Percentiles rank a stretch among this genome's conserved stretches.
phyloP scores from a whole-genome alignment of 2,113 vertebrate species.

The Malaclemys terrapin region DNA sequence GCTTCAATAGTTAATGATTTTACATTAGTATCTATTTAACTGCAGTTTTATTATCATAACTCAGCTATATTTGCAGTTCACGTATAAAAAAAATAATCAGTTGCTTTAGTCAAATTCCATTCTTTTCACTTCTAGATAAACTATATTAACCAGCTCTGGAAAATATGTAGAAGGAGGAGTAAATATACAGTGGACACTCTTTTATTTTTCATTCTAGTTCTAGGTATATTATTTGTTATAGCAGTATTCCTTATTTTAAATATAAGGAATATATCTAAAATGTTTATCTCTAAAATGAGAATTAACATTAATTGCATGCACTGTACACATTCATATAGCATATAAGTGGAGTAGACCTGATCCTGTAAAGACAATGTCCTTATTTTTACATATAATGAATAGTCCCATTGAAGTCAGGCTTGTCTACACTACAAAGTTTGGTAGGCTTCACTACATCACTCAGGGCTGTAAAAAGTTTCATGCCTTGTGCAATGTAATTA shows the following conservation, averaged over 20 bases:
- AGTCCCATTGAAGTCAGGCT: not conserved
- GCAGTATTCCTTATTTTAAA: not conserved
- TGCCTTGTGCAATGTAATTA: not conserved
- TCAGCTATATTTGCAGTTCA: not conserved
- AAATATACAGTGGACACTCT: not conserved
- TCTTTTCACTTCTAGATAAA: not conserved
- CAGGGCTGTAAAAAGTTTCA: not conserved
- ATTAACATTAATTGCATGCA: not conserved
- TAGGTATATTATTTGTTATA: fast-evolving
- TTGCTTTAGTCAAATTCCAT: not conserved
- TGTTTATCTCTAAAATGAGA: not conserved
- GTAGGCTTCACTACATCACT: not conserved
- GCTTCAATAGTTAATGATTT: not conserved
- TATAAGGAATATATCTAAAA: not conserved
- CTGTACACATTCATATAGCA: not conserved
- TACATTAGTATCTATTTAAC: not conserved
- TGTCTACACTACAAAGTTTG: too few species aligned
- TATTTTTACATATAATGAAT: not conserved
- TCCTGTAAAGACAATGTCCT: not conserved
- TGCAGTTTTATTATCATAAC: not conserved
- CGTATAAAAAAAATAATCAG: not conserved
- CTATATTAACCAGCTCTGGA: not conserved
- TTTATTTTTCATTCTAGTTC: not conserved
- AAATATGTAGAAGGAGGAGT: not conserved
- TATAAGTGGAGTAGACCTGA: not conserved